A percentile compares a stretch with the other conserved stretches of the same genome.
phyloP scores from a whole-genome alignment of 2,888 invertebrate species.

The Hypolimnas misippus region DNA sequence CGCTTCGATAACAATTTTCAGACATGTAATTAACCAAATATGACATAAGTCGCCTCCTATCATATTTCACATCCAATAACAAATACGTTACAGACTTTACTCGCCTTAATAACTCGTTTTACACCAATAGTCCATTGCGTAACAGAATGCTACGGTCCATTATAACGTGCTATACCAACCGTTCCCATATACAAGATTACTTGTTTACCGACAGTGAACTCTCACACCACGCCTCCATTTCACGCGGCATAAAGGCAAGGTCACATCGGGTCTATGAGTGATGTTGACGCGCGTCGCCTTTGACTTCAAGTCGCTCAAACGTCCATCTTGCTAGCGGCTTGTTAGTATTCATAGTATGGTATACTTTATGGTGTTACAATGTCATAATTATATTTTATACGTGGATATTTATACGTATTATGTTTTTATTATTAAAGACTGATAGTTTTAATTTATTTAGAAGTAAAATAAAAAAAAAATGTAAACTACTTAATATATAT shows the following conservation, averaged over 20 bases:
- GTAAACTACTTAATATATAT: too few relatives aligned
- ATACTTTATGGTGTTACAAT: slow-evolving; percentile 5
- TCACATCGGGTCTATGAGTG: slow-evolving; percentile 70
- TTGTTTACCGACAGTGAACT: slow-evolving; percentile 46
- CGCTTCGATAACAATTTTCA: too few relatives aligned
- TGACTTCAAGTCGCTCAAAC: slow-evolving; percentile 75
- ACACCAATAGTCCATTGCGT: slow-evolving; percentile 6
- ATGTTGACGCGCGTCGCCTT: slow-evolving; percentile 77
- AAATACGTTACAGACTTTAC: too few relatives aligned
- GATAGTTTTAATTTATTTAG: too few relatives aligned
- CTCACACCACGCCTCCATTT: slow-evolving; percentile 49
- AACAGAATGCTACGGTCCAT: slow-evolving; percentile 1
- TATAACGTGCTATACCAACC: slow-evolving; percentile 15
- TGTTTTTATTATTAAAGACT: too few relatives aligned
- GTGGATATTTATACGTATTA: too few relatives aligned
- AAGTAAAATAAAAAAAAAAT: too few relatives aligned
- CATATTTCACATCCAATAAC: too few relatives aligned
- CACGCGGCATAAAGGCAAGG: slow-evolving; percentile 64
- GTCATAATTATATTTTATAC: too few relatives aligned
- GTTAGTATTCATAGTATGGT: slow-evolving; percentile 60
- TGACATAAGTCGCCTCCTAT: too few relatives aligned
- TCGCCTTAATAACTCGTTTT: neutral
- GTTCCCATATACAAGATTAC: slow-evolving; percentile 40
- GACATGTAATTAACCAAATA: too few relatives aligned
- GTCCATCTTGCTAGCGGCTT: slow-evolving; percentile 58